phyloP scores from a whole-genome alignment of 2,797 vertebrate genomes.

The Botia almorhae region DNA sequence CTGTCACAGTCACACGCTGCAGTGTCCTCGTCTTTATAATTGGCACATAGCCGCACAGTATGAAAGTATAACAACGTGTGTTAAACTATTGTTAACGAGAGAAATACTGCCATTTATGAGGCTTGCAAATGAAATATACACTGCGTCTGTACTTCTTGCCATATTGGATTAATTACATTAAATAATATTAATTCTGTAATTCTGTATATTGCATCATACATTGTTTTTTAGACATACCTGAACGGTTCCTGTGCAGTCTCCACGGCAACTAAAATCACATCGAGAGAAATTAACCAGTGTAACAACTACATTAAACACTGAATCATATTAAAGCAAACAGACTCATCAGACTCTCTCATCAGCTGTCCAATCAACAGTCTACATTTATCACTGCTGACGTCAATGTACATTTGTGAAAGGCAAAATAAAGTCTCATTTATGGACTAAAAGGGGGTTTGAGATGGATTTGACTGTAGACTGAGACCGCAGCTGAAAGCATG shows the following conservation, averaged over 20 bases:
- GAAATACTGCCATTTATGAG: slow-evolving; percentile 51
- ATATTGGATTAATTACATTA: slow-evolving; percentile 23
- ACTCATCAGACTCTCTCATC: slow-evolving; percentile 1
- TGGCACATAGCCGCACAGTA: slow-evolving; percentile 38
- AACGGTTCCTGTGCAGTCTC: slow-evolving; percentile 95
- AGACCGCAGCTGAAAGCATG: slow-evolving; percentile 18
- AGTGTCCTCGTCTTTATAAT: slow-evolving; percentile 38
- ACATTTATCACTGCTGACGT: slow-evolving; percentile 35
- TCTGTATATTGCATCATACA: background rate
- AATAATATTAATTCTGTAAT: slow-evolving; percentile 31
- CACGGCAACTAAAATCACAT: slow-evolving; percentile 82
- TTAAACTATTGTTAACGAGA: slow-evolving; percentile 57
- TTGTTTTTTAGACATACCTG: slow-evolving; percentile 83
- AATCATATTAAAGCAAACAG: slow-evolving; percentile 31
- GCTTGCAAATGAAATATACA: slow-evolving; percentile 46
- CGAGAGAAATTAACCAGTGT: slow-evolving; percentile 40
- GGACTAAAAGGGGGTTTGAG: slow-evolving; percentile 18
- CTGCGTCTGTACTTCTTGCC: slow-evolving; percentile 26
- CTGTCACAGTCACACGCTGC: slow-evolving; percentile 1
- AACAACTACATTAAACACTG: slow-evolving; percentile 35
- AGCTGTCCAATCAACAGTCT: slow-evolving; percentile 33
- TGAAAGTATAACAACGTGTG: slow-evolving; percentile 40
- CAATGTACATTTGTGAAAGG: slow-evolving; percentile 20
- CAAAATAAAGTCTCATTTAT: slow-evolving; percentile 34
- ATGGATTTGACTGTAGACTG: slow-evolving; percentile 15